Conservation (phyloP, 2,797 vertebrate genomes). For the Danio choprae region DNA sequence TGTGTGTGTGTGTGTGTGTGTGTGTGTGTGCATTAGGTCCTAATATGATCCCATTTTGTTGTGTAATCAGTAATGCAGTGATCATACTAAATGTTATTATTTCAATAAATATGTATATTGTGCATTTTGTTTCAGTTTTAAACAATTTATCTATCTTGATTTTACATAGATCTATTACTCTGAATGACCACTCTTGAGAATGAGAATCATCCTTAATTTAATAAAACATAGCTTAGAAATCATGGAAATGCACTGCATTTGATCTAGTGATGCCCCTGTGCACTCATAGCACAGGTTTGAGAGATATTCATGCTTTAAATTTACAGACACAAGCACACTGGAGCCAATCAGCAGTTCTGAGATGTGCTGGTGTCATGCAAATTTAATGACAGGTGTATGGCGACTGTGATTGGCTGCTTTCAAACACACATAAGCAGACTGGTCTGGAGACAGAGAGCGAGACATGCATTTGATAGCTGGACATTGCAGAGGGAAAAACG, state of each 20-base stretch:
- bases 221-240: background rate
- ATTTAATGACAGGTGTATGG: constrained; percentile 70
- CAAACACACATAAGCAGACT: constrained; percentile 6
- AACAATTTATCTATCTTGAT: too few relatives aligned
- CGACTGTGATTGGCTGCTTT: constrained; percentile 43
- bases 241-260: background rate
- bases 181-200: too few relatives aligned
- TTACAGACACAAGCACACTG: constrained; percentile 65
- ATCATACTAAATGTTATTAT: too few relatives aligned
- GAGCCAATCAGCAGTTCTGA: constrained; percentile 75
- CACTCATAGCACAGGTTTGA: background rate
- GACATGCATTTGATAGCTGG: constrained; percentile 31
- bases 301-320: background rate
- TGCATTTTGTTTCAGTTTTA: too few relatives aligned
- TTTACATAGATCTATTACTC: too few relatives aligned
- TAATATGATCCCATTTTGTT: too few relatives aligned
- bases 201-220: background rate
- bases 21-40: too few relatives aligned
- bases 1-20: too few relatives aligned
- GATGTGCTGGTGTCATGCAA: constrained; percentile 71
- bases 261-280: background rate
- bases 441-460: background rate
- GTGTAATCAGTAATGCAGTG: too few relatives aligned
- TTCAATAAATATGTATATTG: too few relatives aligned
- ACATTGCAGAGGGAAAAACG: constrained; percentile 12